Evolutionary conservation across 2,797 vertebrate genomes (phyloP).

Genomic region (Pseudotriccus pelzelni): DNA sequence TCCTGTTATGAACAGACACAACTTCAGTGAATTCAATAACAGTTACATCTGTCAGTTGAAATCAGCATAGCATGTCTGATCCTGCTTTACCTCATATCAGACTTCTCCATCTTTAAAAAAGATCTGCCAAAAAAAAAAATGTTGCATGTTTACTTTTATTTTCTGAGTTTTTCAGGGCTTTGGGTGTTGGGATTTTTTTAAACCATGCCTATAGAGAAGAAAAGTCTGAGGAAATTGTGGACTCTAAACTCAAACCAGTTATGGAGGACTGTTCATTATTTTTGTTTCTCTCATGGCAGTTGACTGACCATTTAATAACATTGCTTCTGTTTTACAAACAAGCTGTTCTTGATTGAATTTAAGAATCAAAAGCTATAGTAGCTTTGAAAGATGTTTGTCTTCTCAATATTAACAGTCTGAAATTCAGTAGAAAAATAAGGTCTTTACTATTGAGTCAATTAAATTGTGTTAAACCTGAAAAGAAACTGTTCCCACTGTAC

Average conservation of each 20-base stretch:
- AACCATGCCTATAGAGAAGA: not conserved
- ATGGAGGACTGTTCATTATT: rapidly evolving
- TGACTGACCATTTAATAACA: not conserved
- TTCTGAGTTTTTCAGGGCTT: not conserved
- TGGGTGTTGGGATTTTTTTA: not conserved
- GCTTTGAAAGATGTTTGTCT: not conserved
- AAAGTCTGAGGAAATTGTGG: not conserved
- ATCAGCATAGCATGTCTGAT: not conserved
- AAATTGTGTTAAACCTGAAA: not conserved
- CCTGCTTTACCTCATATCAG: not conserved
- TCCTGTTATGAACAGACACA: not conserved
- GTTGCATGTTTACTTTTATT: not conserved
- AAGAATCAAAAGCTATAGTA: not conserved
- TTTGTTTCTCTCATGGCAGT: not conserved
- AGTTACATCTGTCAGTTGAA: not conserved
- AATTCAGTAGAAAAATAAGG: not conserved
- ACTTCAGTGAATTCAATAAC: not conserved
- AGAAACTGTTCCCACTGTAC: not conserved
- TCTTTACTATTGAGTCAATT: not conserved
- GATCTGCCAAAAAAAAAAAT: not conserved
- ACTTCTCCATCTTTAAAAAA: not conserved
- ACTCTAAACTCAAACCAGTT: not conserved
- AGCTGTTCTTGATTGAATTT: not conserved
- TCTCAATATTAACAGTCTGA: not conserved
- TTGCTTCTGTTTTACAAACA: not conserved